These are phyloP conservation scores for Parnassius apollo DNA, from an alignment of 2,888 invertebrate species.

Conservation along the genomic window DNA sequence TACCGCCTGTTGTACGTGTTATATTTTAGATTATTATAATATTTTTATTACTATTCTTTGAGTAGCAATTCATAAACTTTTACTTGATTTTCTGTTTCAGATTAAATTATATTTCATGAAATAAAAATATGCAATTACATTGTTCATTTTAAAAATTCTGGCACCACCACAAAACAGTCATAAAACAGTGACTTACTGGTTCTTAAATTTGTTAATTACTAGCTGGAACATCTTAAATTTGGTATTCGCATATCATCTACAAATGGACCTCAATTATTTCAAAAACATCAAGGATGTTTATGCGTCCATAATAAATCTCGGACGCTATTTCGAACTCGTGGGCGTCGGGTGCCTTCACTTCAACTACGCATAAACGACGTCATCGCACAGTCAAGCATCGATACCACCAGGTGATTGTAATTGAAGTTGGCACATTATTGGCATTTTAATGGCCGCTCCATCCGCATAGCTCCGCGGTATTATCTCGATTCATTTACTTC, in stretches of 20 bases:
- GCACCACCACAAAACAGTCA: no score
- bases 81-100: no score
- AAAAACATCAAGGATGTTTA: conserved; percentile 7
- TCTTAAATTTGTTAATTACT: no score
- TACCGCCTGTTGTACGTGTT: no score
- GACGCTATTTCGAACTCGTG: conserved; percentile 9
- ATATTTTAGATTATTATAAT: no score
- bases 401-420: conserved; percentile 57
- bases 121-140: no score
- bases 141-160: no score
- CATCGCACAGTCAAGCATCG: conserved; percentile 45
- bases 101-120: no score
- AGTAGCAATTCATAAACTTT: no score
- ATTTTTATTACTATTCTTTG: no score
- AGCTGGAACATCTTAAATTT: no score
- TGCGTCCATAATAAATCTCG: conserved; percentile 1
- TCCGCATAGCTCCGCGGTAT: conserved; percentile 65
- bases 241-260: background rate
- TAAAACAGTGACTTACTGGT: no score
- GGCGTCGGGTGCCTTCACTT: conserved; percentile 10
- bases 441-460: conserved; percentile 67
- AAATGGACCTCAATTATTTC: conserved; percentile 2
- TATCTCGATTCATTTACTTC: conserved; percentile 70
- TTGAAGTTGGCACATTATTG: conserved; percentile 66
- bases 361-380: conserved; percentile 47